A percentile compares a stretch with the other conserved stretches of the same genome.
Conservation (phyloP, 2,888 invertebrate genomes). For the Hylaea fasciaria region DNA sequence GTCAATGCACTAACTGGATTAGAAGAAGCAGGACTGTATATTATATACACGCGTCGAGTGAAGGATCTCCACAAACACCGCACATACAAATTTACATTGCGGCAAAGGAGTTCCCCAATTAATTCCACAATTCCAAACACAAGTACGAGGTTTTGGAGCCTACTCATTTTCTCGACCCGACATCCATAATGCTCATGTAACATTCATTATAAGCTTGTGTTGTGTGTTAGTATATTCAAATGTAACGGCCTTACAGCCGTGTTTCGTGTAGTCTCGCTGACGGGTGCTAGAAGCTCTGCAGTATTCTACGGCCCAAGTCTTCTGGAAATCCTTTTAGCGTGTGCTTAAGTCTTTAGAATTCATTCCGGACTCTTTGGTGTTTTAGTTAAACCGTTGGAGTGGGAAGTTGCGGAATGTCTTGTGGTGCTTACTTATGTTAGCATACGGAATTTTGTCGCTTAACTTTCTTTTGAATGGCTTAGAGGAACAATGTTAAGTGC, state of each 20-base stretch:
- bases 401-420: conserved; percentile 22
- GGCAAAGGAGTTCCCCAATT: conserved; percentile 49
- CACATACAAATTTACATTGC: conserved; percentile 50
- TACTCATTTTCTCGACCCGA: conserved; percentile 56
- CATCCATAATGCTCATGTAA: conserved; percentile 64
- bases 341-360: conserved; percentile 40
- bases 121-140: conserved; percentile 45
- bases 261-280: conserved; percentile 42
- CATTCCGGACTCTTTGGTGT: conserved; percentile 32
- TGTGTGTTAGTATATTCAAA: conserved; percentile 53
- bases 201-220: conserved; percentile 61
- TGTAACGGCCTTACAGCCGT: conserved; percentile 48
- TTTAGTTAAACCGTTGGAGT: conserved; percentile 28
- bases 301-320: conserved; percentile 30
- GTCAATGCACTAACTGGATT: too few relatives aligned
- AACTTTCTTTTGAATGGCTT: conserved; percentile 9
- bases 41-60: conserved; percentile 6
- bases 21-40: conserved; percentile 1
- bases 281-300: conserved; percentile 31
- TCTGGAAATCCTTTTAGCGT: conserved; percentile 35
- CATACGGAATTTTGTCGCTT: conserved; percentile 1
- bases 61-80: conserved; percentile 27
- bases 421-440: not conserved
- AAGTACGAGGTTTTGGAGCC: conserved; percentile 48
- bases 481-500: not conserved